phyloP scores from a whole-genome alignment of 2,888 invertebrate genomes.

The Ptilodon capucinus region DNA sequence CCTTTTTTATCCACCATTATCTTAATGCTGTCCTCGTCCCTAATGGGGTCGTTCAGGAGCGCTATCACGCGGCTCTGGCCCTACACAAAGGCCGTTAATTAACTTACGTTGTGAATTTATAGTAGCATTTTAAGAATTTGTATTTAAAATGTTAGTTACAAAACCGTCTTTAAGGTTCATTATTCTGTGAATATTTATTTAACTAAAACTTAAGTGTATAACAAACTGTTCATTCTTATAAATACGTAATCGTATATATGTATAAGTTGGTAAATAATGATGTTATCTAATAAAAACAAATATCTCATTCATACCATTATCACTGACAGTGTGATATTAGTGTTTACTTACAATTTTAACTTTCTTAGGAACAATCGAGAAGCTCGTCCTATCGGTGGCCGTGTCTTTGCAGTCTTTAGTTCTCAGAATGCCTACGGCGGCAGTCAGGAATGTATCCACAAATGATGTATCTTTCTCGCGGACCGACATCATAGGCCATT shows the following conservation, averaged over 20 bases:
- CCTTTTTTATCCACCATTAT: constrained; percentile 92
- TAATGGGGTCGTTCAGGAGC: constrained; percentile 89
- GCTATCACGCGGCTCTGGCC: constrained; percentile 93
- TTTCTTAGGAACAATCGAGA: constrained; percentile 89
- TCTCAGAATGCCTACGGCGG: constrained; percentile 90
- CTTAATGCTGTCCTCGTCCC: constrained; percentile 89
- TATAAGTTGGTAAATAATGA: no score
- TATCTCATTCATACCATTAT: neutral
- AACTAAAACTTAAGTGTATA: no score
- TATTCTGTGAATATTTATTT: neutral
- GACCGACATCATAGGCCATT: constrained; percentile 91
- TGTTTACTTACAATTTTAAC: constrained; percentile 85
- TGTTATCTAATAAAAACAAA: neutral
- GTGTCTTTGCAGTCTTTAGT: constrained; percentile 81
- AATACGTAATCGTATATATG: no score
- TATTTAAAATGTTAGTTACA: constrained; percentile 1
- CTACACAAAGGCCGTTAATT: constrained; percentile 63
- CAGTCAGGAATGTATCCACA: constrained; percentile 91
- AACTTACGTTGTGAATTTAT: constrained; percentile 26
- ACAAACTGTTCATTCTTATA: no score
- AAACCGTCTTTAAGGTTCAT: constrained; percentile 1
- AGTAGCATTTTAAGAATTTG: constrained; percentile 4
- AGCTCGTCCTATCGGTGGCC: constrained; percentile 84
- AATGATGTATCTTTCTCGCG: constrained; percentile 93
- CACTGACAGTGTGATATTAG: neutral